phyloP scores from a whole-genome alignment of 2,888 invertebrate genomes.

The Pocota personata region DNA sequence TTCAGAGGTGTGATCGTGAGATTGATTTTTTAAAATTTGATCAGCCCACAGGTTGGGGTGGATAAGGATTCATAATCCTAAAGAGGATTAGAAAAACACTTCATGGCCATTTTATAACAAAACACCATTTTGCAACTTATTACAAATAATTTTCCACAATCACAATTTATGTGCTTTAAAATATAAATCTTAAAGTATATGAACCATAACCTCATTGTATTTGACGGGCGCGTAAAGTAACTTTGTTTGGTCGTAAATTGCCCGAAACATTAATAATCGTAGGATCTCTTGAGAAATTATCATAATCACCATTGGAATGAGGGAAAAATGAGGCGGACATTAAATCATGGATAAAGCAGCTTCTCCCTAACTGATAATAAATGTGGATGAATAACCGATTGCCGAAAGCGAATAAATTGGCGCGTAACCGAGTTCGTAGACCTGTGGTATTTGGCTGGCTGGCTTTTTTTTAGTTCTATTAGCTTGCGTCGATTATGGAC shows the following conservation, averaged over 20 bases:
- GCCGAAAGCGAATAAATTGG: conserved; percentile 7
- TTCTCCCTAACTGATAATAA: conserved; percentile 8
- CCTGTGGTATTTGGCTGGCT: background rate
- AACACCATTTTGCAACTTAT: background rate
- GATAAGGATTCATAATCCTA: background rate
- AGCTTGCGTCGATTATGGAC: background rate
- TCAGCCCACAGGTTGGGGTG: background rate
- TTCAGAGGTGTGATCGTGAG: conserved; percentile 28
- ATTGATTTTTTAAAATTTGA: background rate
- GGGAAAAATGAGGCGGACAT: background rate
- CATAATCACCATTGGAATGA: conserved; percentile 23
- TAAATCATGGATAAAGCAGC: conserved; percentile 2
- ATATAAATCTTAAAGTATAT: conserved; percentile 10
- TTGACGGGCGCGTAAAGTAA: background rate
- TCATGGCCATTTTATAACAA: background rate
- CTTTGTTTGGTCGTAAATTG: conserved; percentile 20
- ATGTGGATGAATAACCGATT: conserved; percentile 16
- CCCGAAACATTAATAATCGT: conserved; percentile 24
- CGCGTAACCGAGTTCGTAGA: conserved; percentile 10
- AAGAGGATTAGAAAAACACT: background rate
- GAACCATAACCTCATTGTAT: conserved; percentile 4
- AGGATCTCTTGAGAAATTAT: conserved; percentile 31
- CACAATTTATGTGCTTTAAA: conserved; percentile 20
- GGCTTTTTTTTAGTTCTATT: background rate
- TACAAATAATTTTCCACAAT: background rate